These are phyloP conservation scores for Patella depressa DNA, from an alignment of 2,888 invertebrate genomes.

Conservation along the genomic window DNA sequence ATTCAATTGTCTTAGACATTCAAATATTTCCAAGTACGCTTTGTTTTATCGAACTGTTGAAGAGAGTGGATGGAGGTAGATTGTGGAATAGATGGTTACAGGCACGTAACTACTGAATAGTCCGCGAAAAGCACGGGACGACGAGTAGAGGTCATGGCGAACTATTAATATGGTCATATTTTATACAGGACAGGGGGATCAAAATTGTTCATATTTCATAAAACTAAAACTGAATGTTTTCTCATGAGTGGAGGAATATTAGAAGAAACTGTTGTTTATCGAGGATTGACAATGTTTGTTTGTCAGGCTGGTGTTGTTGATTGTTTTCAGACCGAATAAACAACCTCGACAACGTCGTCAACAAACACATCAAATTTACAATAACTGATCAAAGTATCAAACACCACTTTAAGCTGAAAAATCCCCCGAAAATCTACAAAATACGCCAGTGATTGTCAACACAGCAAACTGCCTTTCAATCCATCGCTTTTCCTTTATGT, in stretches of 20 bases:
- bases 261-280: neutral
- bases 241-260: neutral
- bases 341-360: slow-evolving; percentile 2
- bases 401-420: slow-evolving; percentile 9
- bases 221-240: neutral
- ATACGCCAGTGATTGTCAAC: slow-evolving; percentile 4
- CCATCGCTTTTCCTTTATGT: neutral
- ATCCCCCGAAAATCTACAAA: neutral
- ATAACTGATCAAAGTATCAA: slow-evolving; percentile 10
- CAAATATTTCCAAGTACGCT: no score
- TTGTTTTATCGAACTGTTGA: no score
- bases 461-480: neutral
- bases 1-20: no score
- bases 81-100: no score
- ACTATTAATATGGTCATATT: neutral
- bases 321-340: neutral
- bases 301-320: neutral
- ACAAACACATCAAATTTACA: slow-evolving; percentile 13
- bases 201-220: neutral
- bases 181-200: slow-evolving; percentile 4
- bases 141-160: neutral
- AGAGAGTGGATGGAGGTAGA: no score
- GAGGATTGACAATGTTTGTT: neutral
- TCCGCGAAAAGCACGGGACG: neutral
- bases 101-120: no score